Base-by-base conservation (phyloP, 2,113 vertebrate species). In the Dermatemys mawii region DNA sequence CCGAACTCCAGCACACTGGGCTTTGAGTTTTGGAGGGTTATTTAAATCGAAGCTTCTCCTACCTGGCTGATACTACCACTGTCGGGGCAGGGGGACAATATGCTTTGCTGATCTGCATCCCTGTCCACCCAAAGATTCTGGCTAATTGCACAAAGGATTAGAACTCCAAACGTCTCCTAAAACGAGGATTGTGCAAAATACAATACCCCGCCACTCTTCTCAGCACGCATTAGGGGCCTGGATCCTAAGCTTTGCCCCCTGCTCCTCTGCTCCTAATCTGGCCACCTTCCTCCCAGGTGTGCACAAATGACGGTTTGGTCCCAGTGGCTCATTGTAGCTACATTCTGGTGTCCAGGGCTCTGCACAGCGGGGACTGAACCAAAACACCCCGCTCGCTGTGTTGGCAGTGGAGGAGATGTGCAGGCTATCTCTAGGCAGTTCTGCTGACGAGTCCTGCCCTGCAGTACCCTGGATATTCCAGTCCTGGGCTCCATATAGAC, bases 121-220 rank as follows among this genome's bases (percentile, higher is more conserved):
- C 16, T 8, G 12, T n/a, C 24, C 16, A n/a, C 11, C 35, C 26
- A 29, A n/a, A 70, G 63, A 70, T 38, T 38, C 32, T 38, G n/a
- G 35, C 35, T 70, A 19, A 24, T 11, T 73, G 67, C 67, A 73
- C 29, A 16, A n/a, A 73, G n/a, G 38, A 21, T 73, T 73, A 73
- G 35, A 38, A 41, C 21, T n/a, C n/a, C 22, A 1, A 38, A 35
- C 16, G 9, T 9, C 67, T 70, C 67, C n/a, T 22, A 38, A 22
- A 5, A 41, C n/a, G 11, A 10, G 14, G 46, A 53, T 80, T 49
- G 21, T 53, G 51, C 9, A 35, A 0, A 2, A 14, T 0, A 2
- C 10, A 4, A 29, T 13, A 9, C 46, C 73, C 19, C 82, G 38
- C 13, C 76, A 48, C 8, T 21, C 41, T 88, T 35, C n/a, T 29